Evolutionary conservation across 2,113 vertebrate genomes (phyloP), one percentile per base, ranked within the genome.

Genomic region (Percina caprodes): DNA sequence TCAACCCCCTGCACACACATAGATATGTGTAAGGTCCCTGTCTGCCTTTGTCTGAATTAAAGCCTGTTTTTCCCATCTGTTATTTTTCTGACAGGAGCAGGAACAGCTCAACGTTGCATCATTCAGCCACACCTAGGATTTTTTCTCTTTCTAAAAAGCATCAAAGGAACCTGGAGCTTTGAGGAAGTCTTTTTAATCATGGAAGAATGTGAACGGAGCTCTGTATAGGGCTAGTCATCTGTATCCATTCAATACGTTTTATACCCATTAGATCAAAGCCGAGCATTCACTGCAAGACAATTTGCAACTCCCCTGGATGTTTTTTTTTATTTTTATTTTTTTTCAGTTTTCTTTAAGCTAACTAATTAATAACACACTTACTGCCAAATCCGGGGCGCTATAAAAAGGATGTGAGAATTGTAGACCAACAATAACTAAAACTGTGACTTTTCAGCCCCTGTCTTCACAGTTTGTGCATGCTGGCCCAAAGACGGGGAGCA

Each of bases 121-220:
- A 88, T 61, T 74, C 82, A 85, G 82, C 56, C 73, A 78, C 77
- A 84, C 81, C 84, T 86, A 39, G 75, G 24, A 52, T 59, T 80
- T 74, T 62, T 62, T 21, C 45, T 12, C 24, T 56, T 58, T 71
- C 16, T 39, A 56, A 61, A 74, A 79, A 80, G 68, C 80, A 80
- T 90, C 84, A 88, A 91, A 93, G 78, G 69, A 89, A 82, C 60
- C 72, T 42, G 21, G 54, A 74, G 87, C 82, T 91, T 86, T 78
- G 80, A 84, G 85, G 39, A 74, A 19, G 54, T 12, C 23, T 82
- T 89, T 90, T 87, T 89, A 89, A 91, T 90, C 86, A 91, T 58
- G 73, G 73, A 15, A 24, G 74, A 75, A 71, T 42, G 63, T 71
- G 77, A 87, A 86, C 61, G 81, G 52, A 74, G 70, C 68, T 83